phyloP scores from a whole-genome alignment of 2,797 vertebrate species.

The Botia kubotai region DNA sequence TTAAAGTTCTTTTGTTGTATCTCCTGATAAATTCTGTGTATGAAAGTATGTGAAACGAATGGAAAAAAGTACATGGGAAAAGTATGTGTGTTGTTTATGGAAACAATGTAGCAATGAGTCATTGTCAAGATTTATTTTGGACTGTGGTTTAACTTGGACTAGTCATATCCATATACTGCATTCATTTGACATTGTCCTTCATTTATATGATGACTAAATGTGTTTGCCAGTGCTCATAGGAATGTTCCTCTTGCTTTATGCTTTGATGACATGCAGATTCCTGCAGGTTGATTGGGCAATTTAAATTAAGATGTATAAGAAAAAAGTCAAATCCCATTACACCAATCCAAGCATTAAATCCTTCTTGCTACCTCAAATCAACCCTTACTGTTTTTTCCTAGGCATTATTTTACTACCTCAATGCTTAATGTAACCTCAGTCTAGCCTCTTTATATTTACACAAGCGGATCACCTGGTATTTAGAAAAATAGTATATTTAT shows the following conservation, averaged over 20 bases:
- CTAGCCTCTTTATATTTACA: neutral
- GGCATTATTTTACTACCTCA: neutral
- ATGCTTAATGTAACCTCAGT: neutral
- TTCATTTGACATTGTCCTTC: conserved; percentile 11
- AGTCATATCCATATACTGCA: conserved; percentile 14
- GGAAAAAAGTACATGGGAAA: neutral
- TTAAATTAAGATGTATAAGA: conserved; percentile 15
- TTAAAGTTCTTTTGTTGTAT: too few relatives aligned
- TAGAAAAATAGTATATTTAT: neutral
- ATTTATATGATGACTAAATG: conserved; percentile 15
- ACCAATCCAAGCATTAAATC: conserved; percentile 7
- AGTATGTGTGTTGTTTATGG: neutral
- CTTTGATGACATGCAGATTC: conserved; percentile 30
- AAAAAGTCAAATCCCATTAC: conserved; percentile 1
- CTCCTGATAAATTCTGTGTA: too few relatives aligned
- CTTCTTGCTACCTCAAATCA: neutral
- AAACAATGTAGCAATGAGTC: neutral
- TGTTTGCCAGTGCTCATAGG: conserved; percentile 6
- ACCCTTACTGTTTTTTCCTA: neutral
- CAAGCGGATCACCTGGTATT: too few relatives aligned
- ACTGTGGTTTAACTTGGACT: conserved; percentile 9
- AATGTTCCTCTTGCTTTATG: conserved; percentile 10
- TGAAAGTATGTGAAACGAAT: too few relatives aligned
- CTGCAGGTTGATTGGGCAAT: conserved; percentile 18
- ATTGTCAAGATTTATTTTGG: conserved; percentile 18